Evolutionary conservation across 2,113 vertebrate species (phyloP), one percentile per base, ranked within the genome.

Genomic region (Rhadina sibilatrix): DNA sequence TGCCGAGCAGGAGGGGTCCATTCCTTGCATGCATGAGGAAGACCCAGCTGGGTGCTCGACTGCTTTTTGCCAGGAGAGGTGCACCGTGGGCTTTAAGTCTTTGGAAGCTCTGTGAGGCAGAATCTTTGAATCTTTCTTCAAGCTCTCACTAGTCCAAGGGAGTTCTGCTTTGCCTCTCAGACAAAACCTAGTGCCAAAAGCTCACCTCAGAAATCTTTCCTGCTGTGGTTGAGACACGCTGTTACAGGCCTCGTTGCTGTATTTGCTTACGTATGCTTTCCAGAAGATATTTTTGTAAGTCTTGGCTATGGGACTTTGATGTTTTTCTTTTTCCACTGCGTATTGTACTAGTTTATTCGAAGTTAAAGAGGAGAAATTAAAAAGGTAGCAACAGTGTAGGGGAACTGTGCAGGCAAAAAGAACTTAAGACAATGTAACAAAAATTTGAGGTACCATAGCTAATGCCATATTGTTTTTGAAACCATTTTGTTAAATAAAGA

Each of bases 1-100:
- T 18, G 16, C 27, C 0, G 4, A 1, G 5, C 28, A 18, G 53
- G 30, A 40, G 14, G 21, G 10, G 1, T 46, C 25, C 5, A 4
- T 47, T 52, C 44, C 15, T 50, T 56, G 53, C 2, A 0, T 19
- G 9, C 0, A 0, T 23, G 25, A 64, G 31, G 38, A 54, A 46
- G 23, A 46, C 57, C 38, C 57, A 46, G 38, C 47, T 71, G 57
- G 20, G 10, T 50, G 31, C 17, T 11, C 10, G 1, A 6, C 46
- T 57, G 16, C 8, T 44, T 83, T 86, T 40, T 76, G 28, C 35
- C 6, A 6, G 57, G 28, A 77, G 4, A 42, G 16, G 2, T 54
- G 33, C 19, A 11, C 53, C 12, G 9, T 20, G 27, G 8, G 25
- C n/a, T 83, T 83, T 15, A 59, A 46, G 30, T 52, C 47, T 72